These are phyloP conservation scores for Sebastes vulpes DNA, from an alignment of 2,797 vertebrate genomes.

Conservation along the genomic window DNA sequence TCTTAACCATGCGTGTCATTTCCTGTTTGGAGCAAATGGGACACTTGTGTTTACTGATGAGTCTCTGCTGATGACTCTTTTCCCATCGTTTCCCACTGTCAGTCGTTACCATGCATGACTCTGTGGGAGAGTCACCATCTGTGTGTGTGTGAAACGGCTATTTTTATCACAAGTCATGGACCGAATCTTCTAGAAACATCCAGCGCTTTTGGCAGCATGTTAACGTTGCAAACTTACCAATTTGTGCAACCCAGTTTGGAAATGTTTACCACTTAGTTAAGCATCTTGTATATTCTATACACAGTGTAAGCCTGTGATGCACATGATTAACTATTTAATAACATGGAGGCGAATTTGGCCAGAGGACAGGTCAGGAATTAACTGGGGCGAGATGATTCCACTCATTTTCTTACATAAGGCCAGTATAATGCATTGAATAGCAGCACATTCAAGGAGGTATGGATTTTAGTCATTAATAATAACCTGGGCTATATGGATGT, in stretches of 20 bases:
- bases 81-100: conserved; percentile 45
- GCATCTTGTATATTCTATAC: not conserved
- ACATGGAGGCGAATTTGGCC: conserved; percentile 35
- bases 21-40: conserved; percentile 66
- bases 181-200: conserved; percentile 27
- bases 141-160: conserved; percentile 44
- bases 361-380: conserved; percentile 55
- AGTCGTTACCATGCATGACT: conserved; percentile 10
- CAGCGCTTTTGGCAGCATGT: not conserved
- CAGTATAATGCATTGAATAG: conserved; percentile 48
- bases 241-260: not conserved
- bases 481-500: not conserved
- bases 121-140: conserved; percentile 54
- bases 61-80: conserved; percentile 60
- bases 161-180: conserved; percentile 43
- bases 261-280: not conserved
- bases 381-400: conserved; percentile 65
- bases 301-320: not conserved
- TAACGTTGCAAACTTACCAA: not conserved
- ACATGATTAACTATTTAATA: conserved; percentile 55
- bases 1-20: conserved; percentile 22
- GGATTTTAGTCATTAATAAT: conserved; percentile 25
- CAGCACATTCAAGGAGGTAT: conserved; percentile 24
- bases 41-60: conserved; percentile 63
- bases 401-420: conserved; percentile 57